A percentile compares a stretch with the other conserved stretches of the same genome.
phyloP scores from a whole-genome alignment of 2,113 vertebrate species.

The Alosa alosa region DNA sequence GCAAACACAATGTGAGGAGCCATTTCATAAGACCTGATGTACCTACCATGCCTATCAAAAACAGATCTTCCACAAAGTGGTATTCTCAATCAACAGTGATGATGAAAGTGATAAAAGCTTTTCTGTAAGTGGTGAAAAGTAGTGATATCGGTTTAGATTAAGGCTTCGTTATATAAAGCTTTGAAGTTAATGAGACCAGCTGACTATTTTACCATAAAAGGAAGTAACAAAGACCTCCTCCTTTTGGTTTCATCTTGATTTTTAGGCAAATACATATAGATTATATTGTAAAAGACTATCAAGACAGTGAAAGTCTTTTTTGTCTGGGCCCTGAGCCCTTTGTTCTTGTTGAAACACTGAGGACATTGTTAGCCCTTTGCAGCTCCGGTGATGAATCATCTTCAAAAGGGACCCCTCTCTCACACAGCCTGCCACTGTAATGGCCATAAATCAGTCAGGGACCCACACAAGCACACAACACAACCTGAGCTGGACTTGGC shows the following conservation, averaged over 20 bases:
- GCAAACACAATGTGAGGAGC: constrained; percentile 20
- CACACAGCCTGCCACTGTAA: not conserved
- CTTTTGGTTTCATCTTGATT: not conserved
- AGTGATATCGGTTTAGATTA: not conserved
- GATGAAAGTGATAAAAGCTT: no score
- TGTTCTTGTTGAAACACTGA: not conserved
- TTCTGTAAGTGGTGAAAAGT: not conserved
- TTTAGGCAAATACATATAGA: not conserved
- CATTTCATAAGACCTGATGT: constrained; percentile 2
- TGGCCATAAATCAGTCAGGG: not conserved
- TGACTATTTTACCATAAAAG: not conserved
- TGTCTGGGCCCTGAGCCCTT: not conserved
- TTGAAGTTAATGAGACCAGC: not conserved
- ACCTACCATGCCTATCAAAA: not conserved
- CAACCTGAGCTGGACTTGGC: not conserved
- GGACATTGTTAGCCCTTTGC: constrained; percentile 4
- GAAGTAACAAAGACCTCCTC: not conserved
- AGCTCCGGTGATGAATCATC: not conserved
- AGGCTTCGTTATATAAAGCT: not conserved
- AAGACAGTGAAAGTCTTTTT: not conserved
- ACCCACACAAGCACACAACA: not conserved
- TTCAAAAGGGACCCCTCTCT: not conserved
- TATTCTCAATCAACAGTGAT: not conserved
- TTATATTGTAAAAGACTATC: not conserved
- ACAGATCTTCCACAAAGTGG: not conserved